phyloP scores from a whole-genome alignment of 2,888 invertebrate species.

The Amorpha juglandis region DNA sequence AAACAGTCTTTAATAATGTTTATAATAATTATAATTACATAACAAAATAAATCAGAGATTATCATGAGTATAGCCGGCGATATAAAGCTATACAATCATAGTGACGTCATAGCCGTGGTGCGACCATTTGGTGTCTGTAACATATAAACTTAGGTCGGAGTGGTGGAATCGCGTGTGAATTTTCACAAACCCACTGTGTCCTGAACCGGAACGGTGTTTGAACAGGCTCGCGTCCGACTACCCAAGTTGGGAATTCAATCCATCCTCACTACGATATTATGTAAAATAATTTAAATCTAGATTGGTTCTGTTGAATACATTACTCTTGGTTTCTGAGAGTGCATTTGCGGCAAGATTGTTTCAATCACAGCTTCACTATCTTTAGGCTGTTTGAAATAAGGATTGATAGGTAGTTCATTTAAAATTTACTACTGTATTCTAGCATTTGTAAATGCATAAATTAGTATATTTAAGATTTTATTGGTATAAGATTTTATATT shows the following conservation, averaged over 20 bases:
- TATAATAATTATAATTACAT: too few relatives aligned
- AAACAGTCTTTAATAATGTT: too few relatives aligned
- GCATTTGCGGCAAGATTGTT: constrained; percentile 17
- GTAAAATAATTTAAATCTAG: constrained; percentile 31
- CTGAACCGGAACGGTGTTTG: constrained; percentile 29
- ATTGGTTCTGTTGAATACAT: constrained; percentile 29
- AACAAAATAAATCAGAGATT: too few relatives aligned
- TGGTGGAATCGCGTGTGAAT: constrained; percentile 41
- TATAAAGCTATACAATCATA: too few relatives aligned
- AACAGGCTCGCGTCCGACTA: constrained; percentile 26
- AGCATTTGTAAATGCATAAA: too few relatives aligned
- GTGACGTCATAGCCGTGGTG: too few relatives aligned
- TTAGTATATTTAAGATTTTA: too few relatives aligned
- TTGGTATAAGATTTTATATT: too few relatives aligned
- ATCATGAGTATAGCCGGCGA: too few relatives aligned
- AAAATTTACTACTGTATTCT: too few relatives aligned
- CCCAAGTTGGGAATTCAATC: constrained; percentile 28
- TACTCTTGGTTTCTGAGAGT: constrained; percentile 24
- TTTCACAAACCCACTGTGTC: constrained; percentile 28
- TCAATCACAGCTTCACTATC: not conserved
- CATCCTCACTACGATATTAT: constrained; percentile 28
- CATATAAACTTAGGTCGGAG: too few relatives aligned
- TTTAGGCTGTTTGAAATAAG: not conserved
- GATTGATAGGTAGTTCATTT: not conserved
- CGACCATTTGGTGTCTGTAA: too few relatives aligned